Conservation (phyloP, 2,888 invertebrate genomes). For the Limenitis camilla region DNA sequence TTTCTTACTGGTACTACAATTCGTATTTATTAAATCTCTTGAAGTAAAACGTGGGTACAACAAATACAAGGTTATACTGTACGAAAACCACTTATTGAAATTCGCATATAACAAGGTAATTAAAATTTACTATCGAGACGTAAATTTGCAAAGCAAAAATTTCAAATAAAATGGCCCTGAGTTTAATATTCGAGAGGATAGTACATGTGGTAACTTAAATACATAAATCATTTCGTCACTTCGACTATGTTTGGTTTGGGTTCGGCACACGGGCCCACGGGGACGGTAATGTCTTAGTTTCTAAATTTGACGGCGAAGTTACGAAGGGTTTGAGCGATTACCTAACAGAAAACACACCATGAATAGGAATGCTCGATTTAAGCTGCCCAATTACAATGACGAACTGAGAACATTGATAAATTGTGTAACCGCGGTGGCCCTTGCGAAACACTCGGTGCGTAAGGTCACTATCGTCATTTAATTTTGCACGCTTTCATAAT, state of each 20-base stretch:
- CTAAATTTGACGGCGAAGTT: conserved; percentile 13
- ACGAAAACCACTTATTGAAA: too few relatives aligned
- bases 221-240: conserved; percentile 20
- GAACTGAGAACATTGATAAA: conserved; percentile 35
- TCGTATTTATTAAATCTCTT: too few relatives aligned
- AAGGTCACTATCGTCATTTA: conserved; percentile 64
- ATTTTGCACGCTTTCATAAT: conserved; percentile 66
- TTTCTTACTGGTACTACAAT: too few relatives aligned
- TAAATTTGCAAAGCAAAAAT: conserved; percentile 24
- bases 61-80: too few relatives aligned
- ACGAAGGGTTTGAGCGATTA: conserved; percentile 13
- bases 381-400: conserved; percentile 37
- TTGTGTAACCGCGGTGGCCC: conserved; percentile 41
- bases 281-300: background rate
- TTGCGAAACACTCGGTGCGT: conserved; percentile 59
- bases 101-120: conserved; percentile 12
- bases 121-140: conserved; percentile 9
- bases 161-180: conserved; percentile 20
- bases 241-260: background rate
- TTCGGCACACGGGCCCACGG: too few relatives aligned
- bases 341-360: conserved; percentile 22
- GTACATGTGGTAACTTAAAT: conserved; percentile 19
- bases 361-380: conserved; percentile 33
- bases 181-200: conserved; percentile 22
- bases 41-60: too few relatives aligned